phyloP scores from a whole-genome alignment of 2,797 vertebrate species.

The Eupleurogrammus muticus region DNA sequence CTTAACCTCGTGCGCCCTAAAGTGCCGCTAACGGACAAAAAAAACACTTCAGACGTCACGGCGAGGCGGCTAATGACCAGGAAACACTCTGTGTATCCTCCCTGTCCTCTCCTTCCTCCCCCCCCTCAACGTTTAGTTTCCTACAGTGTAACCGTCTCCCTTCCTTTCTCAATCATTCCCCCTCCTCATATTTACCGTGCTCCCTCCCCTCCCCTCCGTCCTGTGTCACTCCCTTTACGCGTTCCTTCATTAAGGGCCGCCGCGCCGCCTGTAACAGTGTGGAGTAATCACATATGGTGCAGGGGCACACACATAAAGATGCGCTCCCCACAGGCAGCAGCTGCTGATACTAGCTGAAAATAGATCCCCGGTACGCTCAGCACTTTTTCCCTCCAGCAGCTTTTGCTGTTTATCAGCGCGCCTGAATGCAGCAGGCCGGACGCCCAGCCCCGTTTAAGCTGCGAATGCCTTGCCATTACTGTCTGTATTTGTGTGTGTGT shows the following conservation, averaged over 20 bases:
- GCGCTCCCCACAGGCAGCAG: slow-evolving; percentile 91
- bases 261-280: slow-evolving; percentile 88
- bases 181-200: slow-evolving; percentile 61
- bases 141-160: slow-evolving; percentile 49
- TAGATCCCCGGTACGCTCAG: slow-evolving; percentile 92
- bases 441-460: slow-evolving; percentile 85
- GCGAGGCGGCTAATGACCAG: slow-evolving; percentile 88
- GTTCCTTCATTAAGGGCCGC: slow-evolving; percentile 89
- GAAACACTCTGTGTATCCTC: slow-evolving; percentile 86
- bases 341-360: slow-evolving; percentile 99
- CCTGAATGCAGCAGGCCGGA: slow-evolving; percentile 82
- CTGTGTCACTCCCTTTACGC: slow-evolving; percentile 82
- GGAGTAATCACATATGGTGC: slow-evolving; percentile 95
- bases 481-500: slow-evolving; percentile 17
- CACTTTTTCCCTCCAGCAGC: slow-evolving; percentile 86
- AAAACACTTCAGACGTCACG: slow-evolving; percentile 89
- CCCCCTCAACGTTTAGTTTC: slow-evolving; percentile 87
- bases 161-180: slow-evolving; percentile 69
- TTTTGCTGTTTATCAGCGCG: slow-evolving; percentile 69
- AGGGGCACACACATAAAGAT: slow-evolving; percentile 88
- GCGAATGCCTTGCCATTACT: slow-evolving; percentile 84
- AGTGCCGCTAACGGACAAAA: slow-evolving; percentile 89
- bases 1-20: slow-evolving; percentile 86
- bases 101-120: slow-evolving; percentile 80
- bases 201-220: slow-evolving; percentile 12